Conservation (phyloP, 2,888 invertebrate genomes). For the Eremobia ochroleuca region DNA sequence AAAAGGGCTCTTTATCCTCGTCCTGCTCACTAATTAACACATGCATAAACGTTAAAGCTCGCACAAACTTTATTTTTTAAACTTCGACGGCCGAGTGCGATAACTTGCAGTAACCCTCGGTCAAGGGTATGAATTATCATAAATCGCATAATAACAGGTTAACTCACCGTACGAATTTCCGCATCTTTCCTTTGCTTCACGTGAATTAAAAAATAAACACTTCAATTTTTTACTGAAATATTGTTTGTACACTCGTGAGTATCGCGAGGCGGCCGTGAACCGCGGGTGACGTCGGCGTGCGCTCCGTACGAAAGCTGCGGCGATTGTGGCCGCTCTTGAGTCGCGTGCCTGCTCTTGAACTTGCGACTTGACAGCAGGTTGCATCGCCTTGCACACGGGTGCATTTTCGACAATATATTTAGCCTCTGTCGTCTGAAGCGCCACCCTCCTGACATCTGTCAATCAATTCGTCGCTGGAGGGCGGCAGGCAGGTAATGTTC, state of each 20-base stretch:
- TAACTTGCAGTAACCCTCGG: constrained; percentile 76
- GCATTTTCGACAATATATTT: constrained; percentile 79
- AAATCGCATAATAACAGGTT: constrained; percentile 67
- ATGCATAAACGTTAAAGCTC: constrained; percentile 71
- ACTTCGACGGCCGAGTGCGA: constrained; percentile 71
- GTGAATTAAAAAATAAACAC: constrained; percentile 69
- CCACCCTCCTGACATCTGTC: constrained; percentile 60
- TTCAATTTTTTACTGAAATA: constrained; percentile 70
- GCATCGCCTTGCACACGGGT: constrained; percentile 82
- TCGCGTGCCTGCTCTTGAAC: constrained; percentile 85
- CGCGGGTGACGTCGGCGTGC: constrained; percentile 77
- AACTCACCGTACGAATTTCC: constrained; percentile 86
- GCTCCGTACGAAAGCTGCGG: constrained; percentile 80
- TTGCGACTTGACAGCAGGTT: constrained; percentile 82
- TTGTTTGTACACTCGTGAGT: constrained; percentile 74
- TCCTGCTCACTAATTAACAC: constrained; percentile 68
- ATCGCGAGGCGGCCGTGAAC: constrained; percentile 70
- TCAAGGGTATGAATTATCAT: constrained; percentile 74
- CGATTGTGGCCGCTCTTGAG: constrained; percentile 79
- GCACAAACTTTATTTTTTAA: constrained; percentile 64
- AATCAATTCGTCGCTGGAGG: constrained; percentile 45
- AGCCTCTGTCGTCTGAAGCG: constrained; percentile 58
- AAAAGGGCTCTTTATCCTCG: constrained; percentile 64
- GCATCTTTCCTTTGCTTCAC: constrained; percentile 78
- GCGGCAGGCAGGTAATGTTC: constrained; percentile 23